Evolutionary conservation across 2,888 invertebrate genomes (phyloP).

Genomic region (Eilema depressum): DNA sequence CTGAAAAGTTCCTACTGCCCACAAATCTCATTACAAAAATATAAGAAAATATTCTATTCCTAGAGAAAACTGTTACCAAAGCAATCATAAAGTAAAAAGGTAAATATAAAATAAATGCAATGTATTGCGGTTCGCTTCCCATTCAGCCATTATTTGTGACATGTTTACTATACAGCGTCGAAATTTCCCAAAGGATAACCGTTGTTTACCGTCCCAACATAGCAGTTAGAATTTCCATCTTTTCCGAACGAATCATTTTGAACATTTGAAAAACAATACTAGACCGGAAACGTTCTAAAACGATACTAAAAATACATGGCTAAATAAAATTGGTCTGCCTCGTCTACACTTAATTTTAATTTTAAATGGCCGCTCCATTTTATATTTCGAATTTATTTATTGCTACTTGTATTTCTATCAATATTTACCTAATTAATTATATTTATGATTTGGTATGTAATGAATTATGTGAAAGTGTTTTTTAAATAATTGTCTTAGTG

Average conservation of each 20-base stretch:
- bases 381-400: background rate
- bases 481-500: too few species aligned
- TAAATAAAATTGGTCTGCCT: background rate
- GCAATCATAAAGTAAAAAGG: conserved; percentile 8
- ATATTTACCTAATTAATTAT: background rate
- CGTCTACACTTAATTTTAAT: background rate
- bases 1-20: too few species aligned
- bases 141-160: conserved; percentile 26
- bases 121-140: conserved; percentile 23
- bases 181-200: conserved; percentile 46
- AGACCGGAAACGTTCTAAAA: background rate
- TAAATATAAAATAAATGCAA: conserved; percentile 27
- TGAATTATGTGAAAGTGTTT: background rate
- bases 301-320: background rate
- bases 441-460: background rate
- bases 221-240: conserved; percentile 12
- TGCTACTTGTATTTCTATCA: background rate
- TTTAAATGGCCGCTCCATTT: background rate
- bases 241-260: conserved; percentile 18
- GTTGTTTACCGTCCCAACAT: conserved; percentile 30
- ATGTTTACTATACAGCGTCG: conserved; percentile 30
- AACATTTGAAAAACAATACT: conserved; percentile 6
- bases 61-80: background rate
- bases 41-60: background rate
- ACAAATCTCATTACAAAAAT: background rate